A percentile compares a stretch with the other conserved stretches of the same genome.
Evolutionary conservation across 1,140 invertebrate genomes (phyloP).

Genomic region (Cylas formicarius): DNA sequence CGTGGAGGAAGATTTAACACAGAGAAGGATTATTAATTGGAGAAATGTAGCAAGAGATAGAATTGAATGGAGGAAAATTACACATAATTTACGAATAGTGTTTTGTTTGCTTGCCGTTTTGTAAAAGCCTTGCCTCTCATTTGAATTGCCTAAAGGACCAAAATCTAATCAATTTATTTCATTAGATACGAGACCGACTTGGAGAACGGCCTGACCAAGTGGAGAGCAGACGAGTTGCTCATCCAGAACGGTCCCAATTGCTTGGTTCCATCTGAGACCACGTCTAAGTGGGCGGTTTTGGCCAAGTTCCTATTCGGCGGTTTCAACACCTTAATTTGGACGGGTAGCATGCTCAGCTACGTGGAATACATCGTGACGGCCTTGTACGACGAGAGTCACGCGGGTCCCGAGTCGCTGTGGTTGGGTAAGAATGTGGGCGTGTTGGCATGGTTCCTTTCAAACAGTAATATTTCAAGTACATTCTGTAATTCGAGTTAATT

Average conservation of each 20-base stretch:
- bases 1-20: not conserved
- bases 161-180: conserved; percentile 15
- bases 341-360: conserved; percentile 61
- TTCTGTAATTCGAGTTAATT: not conserved
- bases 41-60: no score
- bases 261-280: conserved; percentile 39
- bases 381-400: no score
- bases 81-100: not conserved
- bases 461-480: conserved; percentile 1
- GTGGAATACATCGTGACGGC: no score
- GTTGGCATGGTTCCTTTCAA: conserved; percentile 53
- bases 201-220: conserved; percentile 50
- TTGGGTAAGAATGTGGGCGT: conserved; percentile 46
- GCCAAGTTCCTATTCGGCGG: conserved; percentile 52
- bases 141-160: not conserved
- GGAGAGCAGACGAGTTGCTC: conserved; percentile 48
- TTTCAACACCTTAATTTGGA: conserved; percentile 67
- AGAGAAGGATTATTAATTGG: no score
- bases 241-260: conserved; percentile 62
- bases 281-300: conserved; percentile 24
- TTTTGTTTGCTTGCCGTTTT: not conserved
- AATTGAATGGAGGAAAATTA: no score
- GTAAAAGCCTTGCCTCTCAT: not conserved
- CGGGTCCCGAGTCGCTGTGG: conserved; percentile 49
- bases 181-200: conserved; percentile 44